These are phyloP conservation scores for Phainopepla nitens DNA, from an alignment of 2,113 vertebrate genomes.

Conservation along the genomic window DNA sequence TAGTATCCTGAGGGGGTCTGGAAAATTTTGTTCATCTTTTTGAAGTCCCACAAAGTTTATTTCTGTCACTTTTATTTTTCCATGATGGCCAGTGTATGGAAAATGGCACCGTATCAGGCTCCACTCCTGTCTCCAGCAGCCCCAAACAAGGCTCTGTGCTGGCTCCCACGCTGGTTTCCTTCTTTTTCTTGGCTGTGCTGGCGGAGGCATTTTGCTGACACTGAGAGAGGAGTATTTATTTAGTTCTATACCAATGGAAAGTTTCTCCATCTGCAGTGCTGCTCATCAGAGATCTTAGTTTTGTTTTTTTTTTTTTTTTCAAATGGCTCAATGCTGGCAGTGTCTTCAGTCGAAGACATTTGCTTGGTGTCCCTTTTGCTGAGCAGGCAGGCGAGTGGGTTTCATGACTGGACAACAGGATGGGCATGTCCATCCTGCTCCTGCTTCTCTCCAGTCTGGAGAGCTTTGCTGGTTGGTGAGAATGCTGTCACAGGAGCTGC, in stretches of 20 bases:
- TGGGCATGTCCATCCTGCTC: not conserved
- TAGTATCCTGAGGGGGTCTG: not conserved
- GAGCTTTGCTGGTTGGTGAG: not conserved
- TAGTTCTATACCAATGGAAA: constrained; percentile 59
- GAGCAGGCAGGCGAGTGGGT: not conserved
- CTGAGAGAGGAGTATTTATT: constrained; percentile 51
- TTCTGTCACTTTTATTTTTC: constrained; percentile 54
- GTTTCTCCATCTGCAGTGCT: constrained; percentile 8
- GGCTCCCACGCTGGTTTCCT: constrained; percentile 54
- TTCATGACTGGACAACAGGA: not conserved
- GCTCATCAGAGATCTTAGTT: not conserved
- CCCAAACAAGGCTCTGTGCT: constrained; percentile 46
- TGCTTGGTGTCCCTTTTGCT: not conserved
- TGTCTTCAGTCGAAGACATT: not conserved
- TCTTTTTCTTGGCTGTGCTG: constrained; percentile 62
- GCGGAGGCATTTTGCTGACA: constrained; percentile 52
- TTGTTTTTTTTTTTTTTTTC: not conserved
- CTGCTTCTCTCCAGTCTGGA: not conserved
- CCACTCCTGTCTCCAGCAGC: constrained; percentile 2
- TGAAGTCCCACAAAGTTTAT: constrained; percentile 46
- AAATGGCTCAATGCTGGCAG: not conserved
- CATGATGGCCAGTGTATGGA: constrained; percentile 21
- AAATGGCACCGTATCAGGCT: constrained; percentile 43
- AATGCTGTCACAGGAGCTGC: not conserved
- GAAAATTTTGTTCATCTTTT: constrained; percentile 25